Conservation (phyloP, 2,113 vertebrate species). For the Rhea pennata region DNA sequence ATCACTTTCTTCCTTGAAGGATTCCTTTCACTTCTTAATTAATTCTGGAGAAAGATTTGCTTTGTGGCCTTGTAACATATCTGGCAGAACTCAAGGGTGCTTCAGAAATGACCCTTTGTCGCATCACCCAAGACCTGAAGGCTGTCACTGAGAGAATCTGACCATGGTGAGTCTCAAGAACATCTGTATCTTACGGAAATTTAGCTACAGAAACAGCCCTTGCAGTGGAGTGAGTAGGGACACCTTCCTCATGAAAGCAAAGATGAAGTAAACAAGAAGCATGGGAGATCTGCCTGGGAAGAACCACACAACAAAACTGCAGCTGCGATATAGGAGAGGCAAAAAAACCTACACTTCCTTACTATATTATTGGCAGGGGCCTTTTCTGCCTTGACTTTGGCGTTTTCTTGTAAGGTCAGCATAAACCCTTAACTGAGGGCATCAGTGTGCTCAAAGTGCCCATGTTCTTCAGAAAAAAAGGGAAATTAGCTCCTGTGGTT, state of each 20-base stretch:
- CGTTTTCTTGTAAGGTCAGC: neutral
- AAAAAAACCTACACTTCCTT: neutral
- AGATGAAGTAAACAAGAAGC: neutral
- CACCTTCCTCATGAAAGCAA: neutral
- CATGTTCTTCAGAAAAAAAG: neutral
- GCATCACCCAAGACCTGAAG: rapidly evolving
- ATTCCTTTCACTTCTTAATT: neutral
- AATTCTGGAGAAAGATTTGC: neutral
- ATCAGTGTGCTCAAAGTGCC: no score
- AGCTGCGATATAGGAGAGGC: no score
- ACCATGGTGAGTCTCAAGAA: no score
- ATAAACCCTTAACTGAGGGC: neutral
- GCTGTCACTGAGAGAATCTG: no score
- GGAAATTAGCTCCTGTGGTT: neutral
- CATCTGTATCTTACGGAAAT: no score
- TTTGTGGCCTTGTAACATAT: neutral
- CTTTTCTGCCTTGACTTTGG: neutral
- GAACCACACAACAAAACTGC: rapidly evolving
- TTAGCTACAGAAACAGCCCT: neutral
- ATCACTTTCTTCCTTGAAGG: neutral
- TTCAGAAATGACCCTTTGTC: neutral
- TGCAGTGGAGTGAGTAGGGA: neutral
- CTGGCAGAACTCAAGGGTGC: neutral
- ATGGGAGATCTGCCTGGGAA: neutral
- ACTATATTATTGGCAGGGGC: neutral